These are phyloP conservation scores for Crypturellus tataupa DNA, from an alignment of 2,797 vertebrate species.

Conservation along the genomic window DNA sequence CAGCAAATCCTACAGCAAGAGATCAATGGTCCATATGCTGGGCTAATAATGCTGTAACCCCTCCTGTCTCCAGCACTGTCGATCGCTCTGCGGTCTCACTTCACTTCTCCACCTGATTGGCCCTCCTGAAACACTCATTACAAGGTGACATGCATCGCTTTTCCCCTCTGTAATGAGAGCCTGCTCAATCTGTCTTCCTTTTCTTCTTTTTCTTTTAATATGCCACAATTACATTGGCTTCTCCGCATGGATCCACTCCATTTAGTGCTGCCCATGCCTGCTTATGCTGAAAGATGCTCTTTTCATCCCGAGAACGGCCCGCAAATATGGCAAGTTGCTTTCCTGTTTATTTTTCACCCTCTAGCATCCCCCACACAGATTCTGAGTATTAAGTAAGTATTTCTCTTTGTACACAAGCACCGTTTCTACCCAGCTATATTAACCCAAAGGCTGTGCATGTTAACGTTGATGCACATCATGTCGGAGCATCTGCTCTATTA, in stretches of 20 bases:
- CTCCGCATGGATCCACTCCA: constrained; percentile 38
- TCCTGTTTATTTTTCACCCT: not conserved
- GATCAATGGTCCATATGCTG: not conserved
- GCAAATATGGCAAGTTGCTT: not conserved
- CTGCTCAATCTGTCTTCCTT: not conserved
- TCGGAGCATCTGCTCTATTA: not conserved
- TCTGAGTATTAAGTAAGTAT: not conserved
- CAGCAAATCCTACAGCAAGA: not conserved
- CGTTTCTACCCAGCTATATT: not conserved
- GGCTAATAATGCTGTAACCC: not conserved
- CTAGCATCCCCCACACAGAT: not conserved
- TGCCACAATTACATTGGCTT: constrained; percentile 21
- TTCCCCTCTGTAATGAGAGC: not conserved
- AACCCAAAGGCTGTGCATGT: not conserved
- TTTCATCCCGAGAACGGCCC: not conserved
- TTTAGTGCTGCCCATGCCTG: constrained; percentile 10
- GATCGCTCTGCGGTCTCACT: not conserved
- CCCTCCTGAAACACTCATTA: constrained; percentile 32
- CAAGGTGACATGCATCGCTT: not conserved
- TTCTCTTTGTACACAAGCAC: not conserved
- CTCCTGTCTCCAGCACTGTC: not conserved
- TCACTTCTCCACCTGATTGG: constrained; percentile 34
- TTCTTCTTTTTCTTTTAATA: constrained; percentile 17
- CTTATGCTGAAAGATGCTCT: constrained; percentile 28
- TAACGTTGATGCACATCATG: not conserved